These are phyloP conservation scores for Siderastrea radians DNA, from an alignment of 92 coral and sea anemone species.

Conservation along the genomic window DNA sequence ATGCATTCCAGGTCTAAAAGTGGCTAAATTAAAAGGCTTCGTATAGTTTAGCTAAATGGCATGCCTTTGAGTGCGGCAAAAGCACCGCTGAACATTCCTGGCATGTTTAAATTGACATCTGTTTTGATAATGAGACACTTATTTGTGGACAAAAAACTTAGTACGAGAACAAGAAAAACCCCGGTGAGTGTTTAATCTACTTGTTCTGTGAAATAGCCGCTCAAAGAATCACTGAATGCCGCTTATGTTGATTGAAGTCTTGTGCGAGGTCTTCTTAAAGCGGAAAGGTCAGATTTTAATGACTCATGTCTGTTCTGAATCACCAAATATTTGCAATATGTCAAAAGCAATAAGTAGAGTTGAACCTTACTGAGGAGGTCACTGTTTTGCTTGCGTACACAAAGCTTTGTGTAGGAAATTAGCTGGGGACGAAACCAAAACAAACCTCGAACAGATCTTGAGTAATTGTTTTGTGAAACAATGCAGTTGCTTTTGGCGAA, in stretches of 20 bases:
- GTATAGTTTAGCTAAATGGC: neutral
- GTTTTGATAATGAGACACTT: constrained; percentile 2
- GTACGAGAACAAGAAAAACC: neutral
- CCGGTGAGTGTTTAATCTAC: neutral
- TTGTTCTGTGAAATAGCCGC: neutral
- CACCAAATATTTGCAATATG: constrained; percentile 41
- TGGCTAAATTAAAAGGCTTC: constrained; percentile 2
- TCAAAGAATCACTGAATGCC: neutral
- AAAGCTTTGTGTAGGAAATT: constrained; percentile 4
- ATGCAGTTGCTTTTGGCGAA: neutral
- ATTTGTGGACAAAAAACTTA: constrained; percentile 10
- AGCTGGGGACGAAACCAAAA: constrained; percentile 19
- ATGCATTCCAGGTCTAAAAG: neutral
- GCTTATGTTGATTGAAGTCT: constrained; percentile 4
- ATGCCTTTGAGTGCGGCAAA: constrained; percentile 20
- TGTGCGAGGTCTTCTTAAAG: neutral
- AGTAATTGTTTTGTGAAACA: constrained; percentile 1
- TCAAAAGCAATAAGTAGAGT: neutral
- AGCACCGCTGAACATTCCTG: constrained; percentile 36
- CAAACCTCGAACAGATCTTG: constrained; percentile 2
- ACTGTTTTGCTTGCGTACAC: constrained; percentile 24
- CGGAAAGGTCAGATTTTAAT: constrained; percentile 48
- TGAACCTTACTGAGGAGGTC: constrained; percentile 5
- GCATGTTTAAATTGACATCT: constrained; percentile 35
- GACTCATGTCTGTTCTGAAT: neutral